phyloP scores from a whole-genome alignment of 2,888 invertebrate genomes.

The Leptinotarsa haldemani region DNA sequence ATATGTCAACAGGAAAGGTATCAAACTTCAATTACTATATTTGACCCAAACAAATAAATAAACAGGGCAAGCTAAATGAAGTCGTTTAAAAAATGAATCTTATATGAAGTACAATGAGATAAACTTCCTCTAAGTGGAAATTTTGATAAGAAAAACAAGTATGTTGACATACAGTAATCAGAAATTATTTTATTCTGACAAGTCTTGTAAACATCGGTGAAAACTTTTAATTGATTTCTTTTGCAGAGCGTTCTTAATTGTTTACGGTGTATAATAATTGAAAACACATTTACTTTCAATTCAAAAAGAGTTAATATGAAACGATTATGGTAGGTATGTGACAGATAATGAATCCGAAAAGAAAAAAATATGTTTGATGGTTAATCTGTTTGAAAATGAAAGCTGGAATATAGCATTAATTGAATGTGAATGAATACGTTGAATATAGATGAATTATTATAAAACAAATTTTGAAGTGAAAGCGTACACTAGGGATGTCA shows the following conservation, averaged over 20 bases:
- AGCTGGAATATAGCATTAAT: slow-evolving; percentile 29
- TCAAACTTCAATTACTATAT: too few relatives aligned
- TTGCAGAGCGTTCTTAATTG: background rate
- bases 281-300: slow-evolving; percentile 1
- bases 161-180: too few relatives aligned
- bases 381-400: slow-evolving; percentile 33
- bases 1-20: too few relatives aligned
- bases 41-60: too few relatives aligned
- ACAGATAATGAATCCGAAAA: slow-evolving; percentile 20
- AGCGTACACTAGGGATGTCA: slow-evolving; percentile 33
- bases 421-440: slow-evolving; percentile 18
- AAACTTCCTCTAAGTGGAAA: too few relatives aligned
- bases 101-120: too few relatives aligned
- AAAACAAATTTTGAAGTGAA: slow-evolving; percentile 35
- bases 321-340: slow-evolving; percentile 20
- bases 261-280: background rate
- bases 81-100: too few relatives aligned
- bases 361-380: slow-evolving; percentile 26
- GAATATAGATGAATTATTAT: slow-evolving; percentile 34
- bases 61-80: too few relatives aligned
- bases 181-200: background rate
- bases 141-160: too few relatives aligned
- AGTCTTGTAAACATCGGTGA: background rate
- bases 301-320: background rate
- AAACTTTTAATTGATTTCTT: background rate